phyloP scores from a whole-genome alignment of 2,113 vertebrate genomes.

The Pterocles orientalis region DNA sequence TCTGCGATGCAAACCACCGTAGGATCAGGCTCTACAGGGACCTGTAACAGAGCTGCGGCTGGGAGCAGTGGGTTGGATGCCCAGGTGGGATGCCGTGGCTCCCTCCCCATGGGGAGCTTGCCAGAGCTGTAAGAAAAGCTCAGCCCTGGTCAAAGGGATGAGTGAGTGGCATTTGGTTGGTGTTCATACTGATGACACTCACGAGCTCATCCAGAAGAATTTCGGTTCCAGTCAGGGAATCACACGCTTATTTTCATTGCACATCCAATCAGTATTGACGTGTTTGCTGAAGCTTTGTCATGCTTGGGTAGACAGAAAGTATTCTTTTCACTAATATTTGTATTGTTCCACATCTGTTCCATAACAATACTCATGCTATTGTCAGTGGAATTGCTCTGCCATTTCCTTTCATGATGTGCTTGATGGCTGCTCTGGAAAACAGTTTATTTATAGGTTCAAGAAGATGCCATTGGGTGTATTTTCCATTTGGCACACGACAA shows the following conservation, averaged over 20 bases:
- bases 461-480: constrained; percentile 30
- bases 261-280: background rate
- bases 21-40: background rate
- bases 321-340: constrained; percentile 59
- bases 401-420: constrained; percentile 64
- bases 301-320: constrained; percentile 17
- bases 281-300: constrained; percentile 54
- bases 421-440: constrained; percentile 57
- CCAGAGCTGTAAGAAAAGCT: background rate
- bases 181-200: background rate
- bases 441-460: constrained; percentile 59
- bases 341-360: constrained; percentile 64
- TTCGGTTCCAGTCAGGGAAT: background rate
- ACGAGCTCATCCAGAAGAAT: background rate
- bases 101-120: fast-evolving
- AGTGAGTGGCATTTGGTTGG: background rate
- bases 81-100: background rate
- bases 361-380: constrained; percentile 59
- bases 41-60: background rate
- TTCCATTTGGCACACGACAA: constrained; percentile 38
- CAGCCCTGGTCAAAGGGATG: background rate
- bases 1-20: background rate
- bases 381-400: constrained; percentile 45
- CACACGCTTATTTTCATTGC: constrained; percentile 5
- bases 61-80: too few species aligned